Conservation (phyloP, 2,113 vertebrate species). For the Otocyon megalotis region DNA sequence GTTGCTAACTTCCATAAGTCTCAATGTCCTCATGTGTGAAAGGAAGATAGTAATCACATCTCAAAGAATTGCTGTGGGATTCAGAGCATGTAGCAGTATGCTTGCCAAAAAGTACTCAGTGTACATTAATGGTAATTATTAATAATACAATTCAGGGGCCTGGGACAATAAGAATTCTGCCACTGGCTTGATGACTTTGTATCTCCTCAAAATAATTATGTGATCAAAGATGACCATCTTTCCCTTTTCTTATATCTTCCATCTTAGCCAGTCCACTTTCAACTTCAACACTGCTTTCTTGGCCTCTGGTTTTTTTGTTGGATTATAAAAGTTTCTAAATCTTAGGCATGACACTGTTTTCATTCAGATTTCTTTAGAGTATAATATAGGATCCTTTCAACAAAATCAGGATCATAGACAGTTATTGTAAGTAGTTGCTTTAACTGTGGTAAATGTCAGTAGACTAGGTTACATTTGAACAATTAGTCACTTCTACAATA, state of each 20-base stretch:
- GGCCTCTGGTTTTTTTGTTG: not conserved
- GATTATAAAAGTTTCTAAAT: not conserved
- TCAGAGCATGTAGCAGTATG: not conserved
- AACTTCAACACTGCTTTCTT: not conserved
- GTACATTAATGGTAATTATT: not conserved
- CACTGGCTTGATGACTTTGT: not conserved
- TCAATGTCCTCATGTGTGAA: not conserved
- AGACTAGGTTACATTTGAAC: not conserved
- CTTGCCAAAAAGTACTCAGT: not conserved
- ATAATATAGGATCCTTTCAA: not conserved
- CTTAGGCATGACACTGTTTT: not conserved
- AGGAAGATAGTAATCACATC: not conserved
- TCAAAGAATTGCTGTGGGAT: not conserved
- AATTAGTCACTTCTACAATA: constrained; percentile 49
- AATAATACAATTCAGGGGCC: not conserved
- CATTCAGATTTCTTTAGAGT: not conserved
- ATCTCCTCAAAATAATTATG: not conserved
- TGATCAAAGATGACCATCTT: not conserved
- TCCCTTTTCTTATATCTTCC: not conserved
- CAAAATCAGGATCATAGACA: not conserved
- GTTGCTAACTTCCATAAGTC: not conserved
- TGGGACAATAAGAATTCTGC: not conserved
- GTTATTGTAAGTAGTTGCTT: not conserved
- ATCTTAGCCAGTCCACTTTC: not conserved
- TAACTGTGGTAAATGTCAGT: not conserved